A percentile compares a stretch with the other conserved stretches of the same genome.
Evolutionary conservation across 2,797 vertebrate species (phyloP).

Genomic region (Luscinia megarhynchos): DNA sequence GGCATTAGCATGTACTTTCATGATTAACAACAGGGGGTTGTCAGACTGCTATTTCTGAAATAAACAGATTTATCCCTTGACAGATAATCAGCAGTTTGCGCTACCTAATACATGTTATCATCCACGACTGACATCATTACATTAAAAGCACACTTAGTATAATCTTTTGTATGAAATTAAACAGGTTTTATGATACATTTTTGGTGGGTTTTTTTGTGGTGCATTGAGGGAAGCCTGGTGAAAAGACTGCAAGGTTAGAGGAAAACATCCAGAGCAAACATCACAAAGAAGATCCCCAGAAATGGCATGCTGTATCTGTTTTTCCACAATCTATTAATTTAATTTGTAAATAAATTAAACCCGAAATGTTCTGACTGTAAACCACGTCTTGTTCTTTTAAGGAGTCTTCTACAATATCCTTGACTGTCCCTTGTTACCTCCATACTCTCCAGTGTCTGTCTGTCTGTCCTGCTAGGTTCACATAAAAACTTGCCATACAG

Average conservation of each 20-base stretch:
- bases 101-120: slow-evolving; percentile 79
- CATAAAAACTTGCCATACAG: not conserved
- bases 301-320: slow-evolving; percentile 46
- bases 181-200: slow-evolving; percentile 68
- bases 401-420: not conserved
- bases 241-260: slow-evolving; percentile 19
- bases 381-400: not conserved
- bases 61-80: slow-evolving; percentile 81
- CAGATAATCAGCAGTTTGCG: slow-evolving; percentile 80
- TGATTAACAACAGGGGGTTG: slow-evolving; percentile 74
- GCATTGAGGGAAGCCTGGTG: not conserved
- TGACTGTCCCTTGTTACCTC: not conserved
- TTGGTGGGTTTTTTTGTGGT: not conserved
- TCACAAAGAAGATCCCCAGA: slow-evolving; percentile 1
- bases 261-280: slow-evolving; percentile 20
- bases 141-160: slow-evolving; percentile 79
- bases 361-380: not conserved
- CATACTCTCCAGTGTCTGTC: not conserved
- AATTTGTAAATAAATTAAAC: slow-evolving; percentile 63
- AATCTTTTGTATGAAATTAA: slow-evolving; percentile 81
- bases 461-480: not conserved
- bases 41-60: slow-evolving; percentile 76
- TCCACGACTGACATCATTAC: slow-evolving; percentile 76
- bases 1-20: slow-evolving; percentile 70
- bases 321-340: slow-evolving; percentile 62